phyloP scores from a whole-genome alignment of 2,888 invertebrate genomes.

The Rhingia rostrata region DNA sequence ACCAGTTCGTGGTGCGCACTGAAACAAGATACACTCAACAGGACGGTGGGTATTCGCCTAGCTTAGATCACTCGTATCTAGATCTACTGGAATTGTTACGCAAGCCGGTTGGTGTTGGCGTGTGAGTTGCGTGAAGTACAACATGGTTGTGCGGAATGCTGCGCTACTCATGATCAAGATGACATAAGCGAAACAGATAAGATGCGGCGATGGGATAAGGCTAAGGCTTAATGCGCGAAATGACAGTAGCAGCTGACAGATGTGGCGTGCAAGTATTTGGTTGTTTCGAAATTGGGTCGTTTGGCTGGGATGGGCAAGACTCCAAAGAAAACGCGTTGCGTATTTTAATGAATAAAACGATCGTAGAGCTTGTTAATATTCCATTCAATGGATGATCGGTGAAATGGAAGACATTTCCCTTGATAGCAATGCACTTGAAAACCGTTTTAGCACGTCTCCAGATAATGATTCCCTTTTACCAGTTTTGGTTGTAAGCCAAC shows the following conservation, averaged over 20 bases:
- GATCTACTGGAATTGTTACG: slow-evolving; percentile 36
- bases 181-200: slow-evolving; percentile 35
- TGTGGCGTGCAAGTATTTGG: slow-evolving; percentile 24
- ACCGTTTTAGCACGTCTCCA: slow-evolving; percentile 11
- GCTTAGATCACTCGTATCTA: slow-evolving; percentile 3
- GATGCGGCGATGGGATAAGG: neutral
- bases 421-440: neutral
- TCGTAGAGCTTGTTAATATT: slow-evolving; percentile 20
- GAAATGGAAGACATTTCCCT: neutral
- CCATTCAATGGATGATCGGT: neutral
- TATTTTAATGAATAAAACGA: neutral
- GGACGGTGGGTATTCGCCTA: slow-evolving; percentile 32
- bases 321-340: neutral
- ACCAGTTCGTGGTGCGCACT: slow-evolving; percentile 35
- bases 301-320: slow-evolving; percentile 28
- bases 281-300: slow-evolving; percentile 5
- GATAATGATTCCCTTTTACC: neutral
- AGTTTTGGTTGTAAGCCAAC: slow-evolving; percentile 12
- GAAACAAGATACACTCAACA: slow-evolving; percentile 53
- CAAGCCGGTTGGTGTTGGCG: slow-evolving; percentile 29
- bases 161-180: slow-evolving; percentile 36
- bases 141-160: slow-evolving; percentile 55
- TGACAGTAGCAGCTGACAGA: slow-evolving; percentile 39
- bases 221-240: neutral
- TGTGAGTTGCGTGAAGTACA: slow-evolving; percentile 56